phyloP scores from a whole-genome alignment of 1,140 invertebrate species.

The Sinonovacula constricta region DNA sequence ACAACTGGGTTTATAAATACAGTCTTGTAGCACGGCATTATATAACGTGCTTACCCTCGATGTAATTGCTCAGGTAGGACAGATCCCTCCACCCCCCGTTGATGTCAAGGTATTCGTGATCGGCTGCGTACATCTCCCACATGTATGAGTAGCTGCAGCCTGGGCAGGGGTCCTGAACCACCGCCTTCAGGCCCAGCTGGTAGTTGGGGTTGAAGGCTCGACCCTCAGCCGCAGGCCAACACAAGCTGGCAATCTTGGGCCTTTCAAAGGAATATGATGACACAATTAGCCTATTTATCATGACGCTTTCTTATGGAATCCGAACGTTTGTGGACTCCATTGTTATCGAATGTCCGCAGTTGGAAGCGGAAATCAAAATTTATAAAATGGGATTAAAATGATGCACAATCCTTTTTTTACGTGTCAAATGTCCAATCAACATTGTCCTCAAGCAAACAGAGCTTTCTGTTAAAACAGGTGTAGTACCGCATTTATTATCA shows the following conservation, averaged over 20 bases:
- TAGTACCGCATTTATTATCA: too few species aligned
- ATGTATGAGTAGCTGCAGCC: constrained; percentile 38
- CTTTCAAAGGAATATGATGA: background rate
- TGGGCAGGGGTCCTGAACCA: background rate
- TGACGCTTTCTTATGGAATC: too few species aligned
- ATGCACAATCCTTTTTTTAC: background rate
- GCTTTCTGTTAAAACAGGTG: too few species aligned
- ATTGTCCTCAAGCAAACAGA: too few species aligned
- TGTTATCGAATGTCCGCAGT: too few species aligned
- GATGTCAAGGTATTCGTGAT: constrained; percentile 46
- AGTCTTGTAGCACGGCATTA: too few species aligned
- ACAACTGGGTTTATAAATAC: background rate
- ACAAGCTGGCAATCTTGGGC: constrained; percentile 10
- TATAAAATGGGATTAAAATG: background rate
- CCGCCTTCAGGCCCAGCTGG: constrained; percentile 2
- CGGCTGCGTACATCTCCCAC: constrained; percentile 56
- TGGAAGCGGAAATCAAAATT: background rate
- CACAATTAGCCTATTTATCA: background rate
- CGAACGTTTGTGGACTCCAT: too few species aligned
- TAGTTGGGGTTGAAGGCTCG: constrained; percentile 27
- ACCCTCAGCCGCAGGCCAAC: background rate
- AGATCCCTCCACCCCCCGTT: constrained; percentile 47
- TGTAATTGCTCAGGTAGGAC: constrained; percentile 38
- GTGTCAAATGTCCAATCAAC: too few species aligned
- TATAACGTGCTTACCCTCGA: constrained; percentile 59